phyloP scores from a whole-genome alignment of 2,888 invertebrate species.

The Aphidius colemani region DNA sequence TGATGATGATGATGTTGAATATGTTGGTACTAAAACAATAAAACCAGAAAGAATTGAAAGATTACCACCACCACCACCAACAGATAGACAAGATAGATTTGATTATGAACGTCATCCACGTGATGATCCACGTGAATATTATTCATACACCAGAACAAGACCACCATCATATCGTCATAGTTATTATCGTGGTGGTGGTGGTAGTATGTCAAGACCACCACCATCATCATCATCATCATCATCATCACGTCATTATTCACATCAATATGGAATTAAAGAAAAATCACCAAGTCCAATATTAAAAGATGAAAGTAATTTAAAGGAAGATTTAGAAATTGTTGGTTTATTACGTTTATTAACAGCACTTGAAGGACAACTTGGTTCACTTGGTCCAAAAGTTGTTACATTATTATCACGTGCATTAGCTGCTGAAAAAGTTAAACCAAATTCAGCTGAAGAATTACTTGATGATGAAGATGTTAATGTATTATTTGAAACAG shows the following conservation, averaged over 20 bases:
- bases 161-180: conserved; percentile 36
- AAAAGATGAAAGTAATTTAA: conserved; percentile 45
- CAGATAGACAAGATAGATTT: conserved; percentile 36
- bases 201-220: conserved; percentile 5
- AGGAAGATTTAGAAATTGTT: conserved; percentile 56
- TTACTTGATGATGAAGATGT: conserved; percentile 74
- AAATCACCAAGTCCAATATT: conserved; percentile 47
- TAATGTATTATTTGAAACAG: conserved; percentile 79
- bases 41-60: conserved; percentile 40
- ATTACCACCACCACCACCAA: conserved; percentile 49
- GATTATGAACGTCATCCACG: conserved; percentile 46
- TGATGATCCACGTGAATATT: conserved; percentile 34
- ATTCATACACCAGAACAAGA: conserved; percentile 33
- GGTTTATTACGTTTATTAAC: conserved; percentile 73
- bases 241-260: conserved; percentile 43
- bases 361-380: conserved; percentile 81
- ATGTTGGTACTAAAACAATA: conserved; percentile 49
- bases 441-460: conserved; percentile 75
- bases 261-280: conserved; percentile 54
- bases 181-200: conserved; percentile 23
- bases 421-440: conserved; percentile 75
- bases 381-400: conserved; percentile 82
- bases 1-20: conserved; percentile 56
- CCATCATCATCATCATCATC: conserved; percentile 34
- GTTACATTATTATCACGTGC: conserved; percentile 78